Conservation (phyloP, 1,140 invertebrate genomes). For the Hycleus cichorii region DNA sequence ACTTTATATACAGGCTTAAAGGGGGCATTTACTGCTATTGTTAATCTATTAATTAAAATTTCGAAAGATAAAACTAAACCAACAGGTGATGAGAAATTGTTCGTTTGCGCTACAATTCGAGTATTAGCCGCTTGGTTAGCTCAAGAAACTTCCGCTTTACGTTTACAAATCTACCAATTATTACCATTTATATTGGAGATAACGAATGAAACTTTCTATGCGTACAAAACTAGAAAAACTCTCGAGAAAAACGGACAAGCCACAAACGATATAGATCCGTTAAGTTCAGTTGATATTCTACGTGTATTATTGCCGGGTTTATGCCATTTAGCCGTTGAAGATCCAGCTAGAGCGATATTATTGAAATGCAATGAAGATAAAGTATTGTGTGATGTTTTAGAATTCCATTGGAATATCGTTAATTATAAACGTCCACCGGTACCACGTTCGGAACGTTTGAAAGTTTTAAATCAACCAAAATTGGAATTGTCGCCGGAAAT, state of each 20-base stretch:
- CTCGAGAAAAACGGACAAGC: constrained; percentile 54
- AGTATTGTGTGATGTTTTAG: constrained; percentile 68
- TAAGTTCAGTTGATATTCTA: constrained; percentile 64
- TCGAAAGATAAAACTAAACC: constrained; percentile 62
- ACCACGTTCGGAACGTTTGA: constrained; percentile 66
- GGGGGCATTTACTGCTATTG: constrained; percentile 77
- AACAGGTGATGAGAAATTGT: constrained; percentile 57
- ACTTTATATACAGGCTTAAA: constrained; percentile 84
- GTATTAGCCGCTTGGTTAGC: constrained; percentile 82
- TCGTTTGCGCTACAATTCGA: constrained; percentile 74
- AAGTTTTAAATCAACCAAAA: constrained; percentile 63
- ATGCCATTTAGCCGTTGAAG: constrained; percentile 85
- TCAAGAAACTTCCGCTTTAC: constrained; percentile 85
- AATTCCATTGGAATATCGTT: constrained; percentile 79
- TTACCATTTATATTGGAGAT: constrained; percentile 70
- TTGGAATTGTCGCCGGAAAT: constrained; percentile 63
- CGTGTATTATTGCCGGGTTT: constrained; percentile 76
- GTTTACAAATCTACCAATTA: constrained; percentile 69
- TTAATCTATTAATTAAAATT: constrained; percentile 64
- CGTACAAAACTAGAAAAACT: constrained; percentile 52
- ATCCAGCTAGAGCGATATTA: constrained; percentile 73
- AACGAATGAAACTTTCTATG: constrained; percentile 76
- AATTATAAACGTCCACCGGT: constrained; percentile 76
- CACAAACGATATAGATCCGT: constrained; percentile 49
- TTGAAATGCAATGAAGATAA: constrained; percentile 72